Percentiles rank a stretch among this genome's conserved stretches.
These are phyloP conservation scores for Corticium candelabrum DNA, from an alignment of 37 sponge, comb jelly and placozoan species.

Conservation along the genomic window DNA sequence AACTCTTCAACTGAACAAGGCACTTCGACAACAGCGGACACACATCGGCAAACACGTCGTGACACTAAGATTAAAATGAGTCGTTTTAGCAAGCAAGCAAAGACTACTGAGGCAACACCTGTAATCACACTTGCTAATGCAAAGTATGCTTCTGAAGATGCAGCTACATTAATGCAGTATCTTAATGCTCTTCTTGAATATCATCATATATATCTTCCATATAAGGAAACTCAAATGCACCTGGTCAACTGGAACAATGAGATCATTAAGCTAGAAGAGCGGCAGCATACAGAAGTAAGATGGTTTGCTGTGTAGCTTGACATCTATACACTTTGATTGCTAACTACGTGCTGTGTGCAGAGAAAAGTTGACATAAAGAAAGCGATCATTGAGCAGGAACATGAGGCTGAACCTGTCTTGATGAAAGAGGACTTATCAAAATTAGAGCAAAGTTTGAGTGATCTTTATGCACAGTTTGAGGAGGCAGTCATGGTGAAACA, in stretches of 20 bases:
- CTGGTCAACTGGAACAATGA: no score
- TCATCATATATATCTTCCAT: constrained; percentile 25
- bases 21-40: background rate
- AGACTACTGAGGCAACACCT: background rate
- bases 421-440: no score
- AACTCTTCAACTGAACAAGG: background rate
- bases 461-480: background rate
- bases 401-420: no score
- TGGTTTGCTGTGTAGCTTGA: no score
- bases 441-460: no score
- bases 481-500: background rate
- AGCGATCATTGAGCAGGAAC: no score
- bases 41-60: background rate
- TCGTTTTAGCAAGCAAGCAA: background rate
- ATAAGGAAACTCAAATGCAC: constrained; percentile 13
- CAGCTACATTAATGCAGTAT: constrained; percentile 48
- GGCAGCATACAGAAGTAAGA: no score
- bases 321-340: no score
- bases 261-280: no score
- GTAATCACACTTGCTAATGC: constrained; percentile 50
- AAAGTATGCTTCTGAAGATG: constrained; percentile 57
- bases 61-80: background rate
- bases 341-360: no score
- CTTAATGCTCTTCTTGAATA: constrained; percentile 47
- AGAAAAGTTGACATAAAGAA: no score